Evolutionary conservation across 2,797 vertebrate species (phyloP), one percentile per base, ranked within the genome.

Genomic region (Catostomus latipinnis): DNA sequence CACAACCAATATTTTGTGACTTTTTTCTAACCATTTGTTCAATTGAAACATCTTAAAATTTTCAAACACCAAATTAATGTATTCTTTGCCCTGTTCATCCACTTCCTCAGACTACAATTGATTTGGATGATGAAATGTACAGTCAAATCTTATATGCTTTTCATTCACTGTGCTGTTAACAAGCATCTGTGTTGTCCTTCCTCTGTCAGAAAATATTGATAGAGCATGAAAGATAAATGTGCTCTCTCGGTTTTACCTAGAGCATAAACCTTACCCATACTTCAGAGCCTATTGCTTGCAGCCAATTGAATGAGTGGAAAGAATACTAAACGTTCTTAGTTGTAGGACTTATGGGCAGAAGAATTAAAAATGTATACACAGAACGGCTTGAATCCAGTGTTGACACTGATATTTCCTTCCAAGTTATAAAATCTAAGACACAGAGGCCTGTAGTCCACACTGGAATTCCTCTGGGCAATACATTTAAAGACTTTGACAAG

Each of bases 171-270:
- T 34, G 34, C 34, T 46, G 57, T 69, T 62, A 56, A 75, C 79
- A 69, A 45, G 66, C 46, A 77, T 50, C 18, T 69, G 75, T 60
- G 54, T 77, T 77, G 54, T 46, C 79, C 86, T 86, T 85, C 71
- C 72, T 80, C 73, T 82, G 81, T 91, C 83, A 89, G 81, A 81
- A 78, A 86, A 86, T 91, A 92, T 90, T 46, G 89, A 90, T 80
- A 57, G 78, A 86, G 87, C 84, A 91, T 90, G 84, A 91, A 91
- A 91, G 88, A 92, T 91, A 82, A 82, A 90, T 91, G 87, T 83
- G 76, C 18, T 79, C 88, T 77, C 73, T 78, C 4, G 84, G 85
- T 87, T 83, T 87, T 90, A 89, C 85, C 87, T 88, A 82, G 78
- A 88, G 87, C 86, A 87, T 90, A 89, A 87, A 89, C 78, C 84